Conservation (phyloP, 2,113 vertebrate species). For the Irena cyanogastra region DNA sequence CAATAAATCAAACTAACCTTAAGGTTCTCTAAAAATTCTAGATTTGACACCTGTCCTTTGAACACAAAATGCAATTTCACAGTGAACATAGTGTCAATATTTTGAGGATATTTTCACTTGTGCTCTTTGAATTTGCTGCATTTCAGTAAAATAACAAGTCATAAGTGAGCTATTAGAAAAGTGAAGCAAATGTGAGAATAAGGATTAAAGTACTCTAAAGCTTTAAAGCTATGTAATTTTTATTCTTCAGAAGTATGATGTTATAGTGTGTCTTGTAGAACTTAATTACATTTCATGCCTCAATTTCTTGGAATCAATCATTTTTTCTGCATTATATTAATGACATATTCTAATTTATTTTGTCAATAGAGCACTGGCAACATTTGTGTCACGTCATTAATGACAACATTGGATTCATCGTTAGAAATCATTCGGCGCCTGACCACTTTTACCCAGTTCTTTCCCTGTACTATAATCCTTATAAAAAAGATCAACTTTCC, state of each 20-base stretch:
- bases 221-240: background rate
- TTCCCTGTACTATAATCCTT: background rate
- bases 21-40: background rate
- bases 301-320: background rate
- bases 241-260: background rate
- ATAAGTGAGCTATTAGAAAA: background rate
- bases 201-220: background rate
- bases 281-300: background rate
- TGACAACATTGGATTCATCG: background rate
- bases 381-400: background rate
- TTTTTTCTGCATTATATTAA: background rate
- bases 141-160: background rate
- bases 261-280: background rate
- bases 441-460: background rate
- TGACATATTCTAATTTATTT: background rate
- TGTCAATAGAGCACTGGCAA: background rate
- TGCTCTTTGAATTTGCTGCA: background rate
- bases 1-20: background rate
- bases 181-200: background rate
- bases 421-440: background rate
- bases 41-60: background rate
- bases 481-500: background rate
- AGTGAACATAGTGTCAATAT: background rate
- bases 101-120: background rate
- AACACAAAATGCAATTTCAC: background rate